Base-by-base conservation (phyloP, 1,140 invertebrate genomes). In the Drosophila willistoni region DNA sequence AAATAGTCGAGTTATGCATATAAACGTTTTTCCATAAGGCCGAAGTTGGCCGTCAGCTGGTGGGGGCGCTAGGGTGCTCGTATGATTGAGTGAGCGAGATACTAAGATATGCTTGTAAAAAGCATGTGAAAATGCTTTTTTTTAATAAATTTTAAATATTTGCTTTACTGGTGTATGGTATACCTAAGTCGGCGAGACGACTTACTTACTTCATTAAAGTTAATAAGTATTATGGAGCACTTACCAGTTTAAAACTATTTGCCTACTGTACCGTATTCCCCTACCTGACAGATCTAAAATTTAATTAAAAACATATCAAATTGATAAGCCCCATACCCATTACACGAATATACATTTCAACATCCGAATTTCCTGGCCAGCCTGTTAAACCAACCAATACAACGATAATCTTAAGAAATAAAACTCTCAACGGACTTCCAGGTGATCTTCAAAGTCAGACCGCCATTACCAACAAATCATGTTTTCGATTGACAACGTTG, bases 401-500 rank as follows among this genome's bases (percentile, higher is more conserved):
- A 41, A 54, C 33, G 54, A 39, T 44, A 68, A 44, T 69, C 67
- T 70, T 68, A 71, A 71, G 44, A 62, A 74, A 69, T 71, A 79
- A 74, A 70, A 67, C 76, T 51, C 54, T 68, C n/a, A 14, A 36
- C 54, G 59, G 39, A 33, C 65, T 59, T 56, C 56, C 22, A 60
- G 39, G 33, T 54, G 73, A 73, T 61, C 79, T 91, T 91, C 89
- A 91, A 91, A 91, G 89, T 77, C 67, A 68, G 62, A 73, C 89
- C 85, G 85, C 85, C 84, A 89, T 89, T 89, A 90, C 82, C 83
- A 90, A 90, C 87, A 90, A 90, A 90, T 90, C 87, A 90, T 90
- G 87, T 90, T 91, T 89, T 90, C 86, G 87, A 91, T 91, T 91
- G 89, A 91, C 89, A 91, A 91, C 78, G 85, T 85, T 91, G 89